Evolutionary conservation across 2,888 invertebrate species (phyloP).

Genomic region (Tetramorium bicarinatum): DNA sequence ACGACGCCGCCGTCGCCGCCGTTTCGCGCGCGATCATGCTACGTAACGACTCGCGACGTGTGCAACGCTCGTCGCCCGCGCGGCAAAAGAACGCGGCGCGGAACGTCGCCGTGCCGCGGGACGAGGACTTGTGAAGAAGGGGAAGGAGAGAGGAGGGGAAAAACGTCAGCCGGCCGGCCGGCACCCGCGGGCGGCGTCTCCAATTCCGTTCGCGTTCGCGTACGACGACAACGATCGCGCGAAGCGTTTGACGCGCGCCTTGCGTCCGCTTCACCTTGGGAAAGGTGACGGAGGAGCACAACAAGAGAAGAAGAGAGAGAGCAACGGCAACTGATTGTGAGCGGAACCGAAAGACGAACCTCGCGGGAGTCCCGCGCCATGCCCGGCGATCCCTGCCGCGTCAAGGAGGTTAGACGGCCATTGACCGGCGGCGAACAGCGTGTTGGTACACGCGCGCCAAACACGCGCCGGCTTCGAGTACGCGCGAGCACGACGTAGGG

Average conservation of each 20-base stretch:
- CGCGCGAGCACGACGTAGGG: conserved; percentile 27
- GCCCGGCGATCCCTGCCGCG: conserved; percentile 53
- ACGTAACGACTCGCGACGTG: conserved; percentile 35
- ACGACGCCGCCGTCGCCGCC: conserved; percentile 40
- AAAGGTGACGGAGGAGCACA: background rate
- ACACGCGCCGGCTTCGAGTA: conserved; percentile 53
- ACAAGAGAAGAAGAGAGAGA: background rate
- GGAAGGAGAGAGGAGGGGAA: background rate
- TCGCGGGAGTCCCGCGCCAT: conserved; percentile 53
- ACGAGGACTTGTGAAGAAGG: background rate
- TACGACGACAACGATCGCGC: conserved; percentile 21
- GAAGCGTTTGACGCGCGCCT: conserved; percentile 34
- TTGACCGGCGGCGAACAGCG: conserved; percentile 66
- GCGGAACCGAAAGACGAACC: background rate
- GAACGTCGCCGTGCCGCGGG: background rate
- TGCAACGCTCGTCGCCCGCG: conserved; percentile 20
- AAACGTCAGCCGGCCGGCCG: conserved; percentile 5
- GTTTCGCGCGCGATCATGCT: background rate
- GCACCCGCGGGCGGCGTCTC: conserved; percentile 26
- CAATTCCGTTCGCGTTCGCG: conserved; percentile 29
- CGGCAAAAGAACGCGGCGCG: background rate
- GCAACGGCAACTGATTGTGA: background rate
- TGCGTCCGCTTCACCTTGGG: background rate
- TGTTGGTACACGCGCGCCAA: conserved; percentile 60
- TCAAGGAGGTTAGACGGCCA: conserved; percentile 69